Evolutionary conservation across 2,888 invertebrate species (phyloP), one percentile per base, ranked within the genome.

Genomic region (Oscheius sp.): DNA sequence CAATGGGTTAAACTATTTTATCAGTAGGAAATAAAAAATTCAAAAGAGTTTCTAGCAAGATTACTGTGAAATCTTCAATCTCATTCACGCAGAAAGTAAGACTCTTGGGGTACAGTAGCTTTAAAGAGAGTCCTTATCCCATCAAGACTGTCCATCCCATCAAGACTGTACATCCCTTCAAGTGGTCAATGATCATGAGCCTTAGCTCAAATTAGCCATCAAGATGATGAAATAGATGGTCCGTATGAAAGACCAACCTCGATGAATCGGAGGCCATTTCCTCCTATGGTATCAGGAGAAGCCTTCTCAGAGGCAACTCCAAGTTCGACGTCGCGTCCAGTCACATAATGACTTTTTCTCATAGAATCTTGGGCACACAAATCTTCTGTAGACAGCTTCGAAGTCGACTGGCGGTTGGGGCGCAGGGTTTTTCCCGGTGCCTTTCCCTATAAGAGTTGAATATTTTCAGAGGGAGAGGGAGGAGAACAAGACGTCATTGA

Each of bases 261-360:
- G n/a, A n/a, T n/a, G n/a, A n/a, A n/a, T n/a, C n/a, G n/a, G n/a
- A n/a, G n/a, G 10, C 20, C 31, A 23, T 23, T 48, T 17, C 68
- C 68, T 50, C 68, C 52, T n/a, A 68, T 20, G 17, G 55, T 63
- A 46, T 68, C 75, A 63, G 75, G 75, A 63, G 71, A 67, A 65
- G 73, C 66, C 71, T 69, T 69, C 53, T 31, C 55, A 58, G 52
- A 66, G 45, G 37, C 67, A 23, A 61, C 75, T 61, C 72, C 75
- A 23, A 63, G 58, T 31, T 57, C 37, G 57, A 67, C 64, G 33
- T 63, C 67, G 58, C 31, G 50, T 45, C 27, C 55, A 70, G 71
- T 75, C 69, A 77, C 77, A 77, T 77, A 73, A 67, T 69, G 68
- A 67, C 70, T 68, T 58, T 71, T 77, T 77, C 73, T 69, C 77